Conservation (phyloP, 2,797 vertebrate species). For the Sebastes flavidus region DNA sequence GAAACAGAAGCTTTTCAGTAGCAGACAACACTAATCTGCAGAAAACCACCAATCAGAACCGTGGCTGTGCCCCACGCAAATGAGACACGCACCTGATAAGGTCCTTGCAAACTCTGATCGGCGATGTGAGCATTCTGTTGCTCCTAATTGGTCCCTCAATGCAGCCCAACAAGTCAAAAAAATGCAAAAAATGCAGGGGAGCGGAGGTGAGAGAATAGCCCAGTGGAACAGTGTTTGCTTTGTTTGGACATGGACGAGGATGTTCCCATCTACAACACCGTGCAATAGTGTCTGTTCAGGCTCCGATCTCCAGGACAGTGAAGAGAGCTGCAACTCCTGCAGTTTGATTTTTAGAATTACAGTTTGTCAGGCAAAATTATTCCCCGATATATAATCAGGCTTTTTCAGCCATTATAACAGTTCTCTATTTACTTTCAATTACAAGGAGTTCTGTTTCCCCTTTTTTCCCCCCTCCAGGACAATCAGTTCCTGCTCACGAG, state of each 20-base stretch:
- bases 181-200: conserved; percentile 59
- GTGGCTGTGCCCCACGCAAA: conserved; percentile 49
- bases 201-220: conserved; percentile 36
- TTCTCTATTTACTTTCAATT: conserved; percentile 9
- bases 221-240: conserved; percentile 60
- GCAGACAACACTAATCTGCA: conserved; percentile 28
- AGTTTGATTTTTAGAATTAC: conserved; percentile 6
- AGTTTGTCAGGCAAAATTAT: background rate
- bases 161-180: conserved; percentile 56
- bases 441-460: background rate
- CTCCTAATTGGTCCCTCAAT: conserved; percentile 60
- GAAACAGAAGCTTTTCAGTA: conserved; percentile 2
- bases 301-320: background rate
- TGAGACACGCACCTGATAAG: conserved; percentile 59
- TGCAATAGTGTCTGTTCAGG: background rate
- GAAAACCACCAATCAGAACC: conserved; percentile 53
- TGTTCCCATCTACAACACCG: conserved; percentile 5
- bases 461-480: background rate
- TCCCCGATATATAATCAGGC: background rate
- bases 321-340: background rate
- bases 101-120: conserved; percentile 51
- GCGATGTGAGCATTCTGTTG: conserved; percentile 40
- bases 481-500: conserved; percentile 25
- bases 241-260: conserved; percentile 56
- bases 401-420: background rate